Evolutionary conservation across 2,113 vertebrate genomes (phyloP).

Genomic region (Lathamus discolor): DNA sequence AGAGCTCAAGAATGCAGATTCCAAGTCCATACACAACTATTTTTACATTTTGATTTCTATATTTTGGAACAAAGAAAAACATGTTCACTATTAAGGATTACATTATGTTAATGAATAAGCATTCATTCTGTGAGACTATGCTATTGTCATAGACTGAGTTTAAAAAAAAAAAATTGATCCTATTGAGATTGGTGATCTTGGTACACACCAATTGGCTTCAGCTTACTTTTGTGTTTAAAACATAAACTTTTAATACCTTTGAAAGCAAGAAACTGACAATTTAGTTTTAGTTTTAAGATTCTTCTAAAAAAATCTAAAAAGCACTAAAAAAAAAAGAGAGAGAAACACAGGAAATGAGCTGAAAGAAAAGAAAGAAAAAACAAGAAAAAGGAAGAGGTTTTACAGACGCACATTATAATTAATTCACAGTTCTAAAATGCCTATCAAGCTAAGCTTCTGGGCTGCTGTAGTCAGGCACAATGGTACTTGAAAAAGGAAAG

Average conservation of each 20-base stretch:
- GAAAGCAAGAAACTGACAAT: background rate
- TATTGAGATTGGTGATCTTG: background rate
- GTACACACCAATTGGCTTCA: background rate
- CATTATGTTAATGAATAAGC: background rate
- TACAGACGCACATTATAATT: background rate
- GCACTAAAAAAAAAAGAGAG: background rate
- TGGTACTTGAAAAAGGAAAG: background rate
- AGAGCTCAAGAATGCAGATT: background rate
- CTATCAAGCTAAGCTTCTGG: background rate
- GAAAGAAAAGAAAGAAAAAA: too few relatives aligned
- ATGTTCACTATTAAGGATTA: background rate
- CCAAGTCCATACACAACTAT: background rate
- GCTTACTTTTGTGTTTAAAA: background rate
- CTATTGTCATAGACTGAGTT: background rate
- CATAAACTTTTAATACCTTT: background rate
- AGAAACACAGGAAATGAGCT: background rate
- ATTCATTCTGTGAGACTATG: background rate
- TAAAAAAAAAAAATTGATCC: background rate
- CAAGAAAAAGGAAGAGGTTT: background rate
- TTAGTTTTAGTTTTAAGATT: background rate
- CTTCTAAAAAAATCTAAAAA: background rate
- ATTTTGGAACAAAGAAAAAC: background rate
- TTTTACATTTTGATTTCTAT: background rate
- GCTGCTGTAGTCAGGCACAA: background rate
- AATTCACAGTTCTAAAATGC: background rate